phyloP scores from a whole-genome alignment of 2,888 invertebrate genomes.

The Euzetes globulus region DNA sequence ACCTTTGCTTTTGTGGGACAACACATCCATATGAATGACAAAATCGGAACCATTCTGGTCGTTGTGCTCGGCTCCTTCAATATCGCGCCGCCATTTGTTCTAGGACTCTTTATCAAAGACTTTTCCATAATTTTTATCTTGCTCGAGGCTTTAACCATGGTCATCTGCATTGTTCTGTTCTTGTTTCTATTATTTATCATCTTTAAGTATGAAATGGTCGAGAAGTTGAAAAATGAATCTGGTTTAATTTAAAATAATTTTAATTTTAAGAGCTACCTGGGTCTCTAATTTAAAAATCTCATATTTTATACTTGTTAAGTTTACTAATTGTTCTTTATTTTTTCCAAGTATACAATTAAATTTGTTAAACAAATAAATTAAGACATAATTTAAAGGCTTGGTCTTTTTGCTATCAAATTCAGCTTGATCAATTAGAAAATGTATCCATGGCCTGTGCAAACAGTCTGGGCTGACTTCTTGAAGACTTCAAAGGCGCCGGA shows the following conservation, averaged over 20 bases:
- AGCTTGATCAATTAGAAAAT: neutral
- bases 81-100: neutral
- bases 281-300: neutral
- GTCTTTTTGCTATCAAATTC: no score
- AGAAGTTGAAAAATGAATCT: neutral
- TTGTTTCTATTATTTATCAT: neutral
- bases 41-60: neutral
- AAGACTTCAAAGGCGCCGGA: neutral
- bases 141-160: neutral
- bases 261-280: neutral
- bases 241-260: neutral
- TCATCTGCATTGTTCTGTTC: neutral
- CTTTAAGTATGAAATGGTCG: neutral
- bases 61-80: neutral
- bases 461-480: neutral
- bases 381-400: neutral
- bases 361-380: neutral
- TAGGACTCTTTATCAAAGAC: neutral
- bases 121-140: neutral
- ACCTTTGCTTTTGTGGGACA: neutral
- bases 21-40: neutral
- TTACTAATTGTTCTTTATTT: no score
- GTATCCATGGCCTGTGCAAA: neutral
- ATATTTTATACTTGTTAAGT: neutral
- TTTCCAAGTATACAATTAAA: no score